Evolutionary conservation across 92 coral and sea anemone genomes (phyloP).

Genomic region (Nematostella vectensis): DNA sequence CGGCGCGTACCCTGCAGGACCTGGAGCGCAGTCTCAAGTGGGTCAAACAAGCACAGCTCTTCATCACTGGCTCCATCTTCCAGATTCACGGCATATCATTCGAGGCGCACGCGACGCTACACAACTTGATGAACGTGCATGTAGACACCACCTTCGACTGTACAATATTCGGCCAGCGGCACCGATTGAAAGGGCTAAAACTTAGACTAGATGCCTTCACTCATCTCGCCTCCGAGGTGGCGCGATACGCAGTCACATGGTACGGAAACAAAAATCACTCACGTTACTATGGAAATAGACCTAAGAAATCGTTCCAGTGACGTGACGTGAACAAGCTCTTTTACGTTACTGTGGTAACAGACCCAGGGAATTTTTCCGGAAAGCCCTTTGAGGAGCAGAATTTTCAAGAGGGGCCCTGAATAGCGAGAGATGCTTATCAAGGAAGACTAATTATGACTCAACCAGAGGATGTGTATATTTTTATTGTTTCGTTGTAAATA

Average conservation of each 20-base stretch:
- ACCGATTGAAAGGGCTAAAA: conserved; percentile 58
- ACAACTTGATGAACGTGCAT: conserved; percentile 35
- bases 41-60: conserved; percentile 65
- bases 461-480: too few species aligned
- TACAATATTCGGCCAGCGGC: conserved; percentile 88
- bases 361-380: too few species aligned
- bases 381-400: too few species aligned
- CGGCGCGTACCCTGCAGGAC: conserved; percentile 51
- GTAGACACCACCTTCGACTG: conserved; percentile 80
- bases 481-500: too few species aligned
- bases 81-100: conserved; percentile 78
- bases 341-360: too few species aligned
- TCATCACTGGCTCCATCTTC: conserved; percentile 54
- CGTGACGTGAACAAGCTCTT: too few species aligned
- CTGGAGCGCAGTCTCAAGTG: conserved; percentile 58
- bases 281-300: conserved; percentile 12
- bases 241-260: conserved; percentile 89
- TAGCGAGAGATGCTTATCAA: too few species aligned
- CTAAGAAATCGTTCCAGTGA: too few species aligned
- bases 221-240: conserved; percentile 80
- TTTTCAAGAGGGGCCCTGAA: too few species aligned
- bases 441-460: too few species aligned
- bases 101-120: conserved; percentile 62
- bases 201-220: conserved; percentile 73
- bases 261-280: conserved; percentile 39